Percentiles rank a stretch among this genome's conserved stretches.
phyloP scores from a whole-genome alignment of 2,113 vertebrate species.

The Heterocephalus glaber region DNA sequence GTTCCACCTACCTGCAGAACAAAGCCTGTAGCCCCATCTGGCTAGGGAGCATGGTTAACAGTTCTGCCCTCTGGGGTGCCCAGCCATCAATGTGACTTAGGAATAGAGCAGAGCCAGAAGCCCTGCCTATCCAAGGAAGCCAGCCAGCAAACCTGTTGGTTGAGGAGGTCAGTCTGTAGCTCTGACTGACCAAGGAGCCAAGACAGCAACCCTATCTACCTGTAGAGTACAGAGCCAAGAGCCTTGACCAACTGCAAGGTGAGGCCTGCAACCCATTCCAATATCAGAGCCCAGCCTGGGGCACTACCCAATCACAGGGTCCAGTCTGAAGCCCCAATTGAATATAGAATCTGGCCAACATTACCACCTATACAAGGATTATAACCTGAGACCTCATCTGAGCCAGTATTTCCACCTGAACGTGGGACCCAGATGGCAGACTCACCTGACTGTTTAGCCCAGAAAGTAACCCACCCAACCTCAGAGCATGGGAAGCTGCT shows the following conservation, averaged over 20 bases:
- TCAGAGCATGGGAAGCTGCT: neutral
- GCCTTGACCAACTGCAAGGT: neutral
- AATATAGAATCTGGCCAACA: neutral
- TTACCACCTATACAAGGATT: neutral
- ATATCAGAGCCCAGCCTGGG: neutral
- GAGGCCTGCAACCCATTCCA: neutral
- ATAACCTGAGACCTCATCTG: neutral
- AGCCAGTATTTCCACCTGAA: neutral
- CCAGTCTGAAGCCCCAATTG: too few relatives aligned
- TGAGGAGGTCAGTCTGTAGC: neutral
- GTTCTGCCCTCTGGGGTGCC: neutral
- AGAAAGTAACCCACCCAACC: neutral
- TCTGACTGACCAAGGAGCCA: neutral
- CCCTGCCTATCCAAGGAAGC: neutral
- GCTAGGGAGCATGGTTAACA: neutral
- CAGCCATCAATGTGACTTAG: neutral
- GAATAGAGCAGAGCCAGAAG: neutral
- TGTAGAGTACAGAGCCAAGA: neutral
- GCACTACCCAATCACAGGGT: too few relatives aligned
- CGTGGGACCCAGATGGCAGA: neutral
- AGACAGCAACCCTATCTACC: neutral
- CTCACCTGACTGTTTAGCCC: too few relatives aligned
- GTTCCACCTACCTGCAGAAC: neutral
- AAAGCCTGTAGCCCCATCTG: neutral
- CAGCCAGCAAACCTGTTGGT: neutral